Base-by-base conservation (phyloP, 2,888 invertebrate genomes). In the Laspeyria flexula region DNA sequence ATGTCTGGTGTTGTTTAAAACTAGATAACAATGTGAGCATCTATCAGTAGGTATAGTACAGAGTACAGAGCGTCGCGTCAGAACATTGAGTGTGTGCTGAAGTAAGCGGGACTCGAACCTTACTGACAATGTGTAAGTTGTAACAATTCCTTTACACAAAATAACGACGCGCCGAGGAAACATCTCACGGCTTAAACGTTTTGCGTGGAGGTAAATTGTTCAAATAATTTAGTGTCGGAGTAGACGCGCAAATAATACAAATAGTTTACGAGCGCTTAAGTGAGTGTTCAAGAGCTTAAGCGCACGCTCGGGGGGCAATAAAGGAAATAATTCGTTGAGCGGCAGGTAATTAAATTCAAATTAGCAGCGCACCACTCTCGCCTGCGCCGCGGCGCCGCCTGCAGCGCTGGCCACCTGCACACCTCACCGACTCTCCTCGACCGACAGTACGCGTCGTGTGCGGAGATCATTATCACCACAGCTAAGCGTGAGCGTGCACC, bases 331-430 rank as follows among this genome's bases (percentile, higher is more conserved):
- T 63, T 59, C 61, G 61, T 63, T 38, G 37, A 61, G 58, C 43
- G 53, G 49, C 39, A 40, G 50, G 57, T 61, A 61, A 64, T 64
- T 61, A 67, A 69, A 71, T 58, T 57, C 23, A 55, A 63, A 71
- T 67, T 67, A 61, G 43, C 33, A 40, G 49, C 43, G 40, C 44
- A 6, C 34, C 34, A 18, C 11, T 4, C 34, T 10, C 10, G 34
- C 16, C 16, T 1, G n/a, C 10, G 16, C 18, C 5, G 10, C 34
- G n/a, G 7, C n/a, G 10, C n/a, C 18, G 15, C 18, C 18, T n/a
- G n/a, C n/a, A n/a, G n/a, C n/a, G n/a, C n/a, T n/a, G n/a, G n/a
- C 18, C 18, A 18, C 5, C 18, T 18, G 3, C 18, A 18, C 18
- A 18, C 18, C 18, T 2, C 18, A 5, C 5, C 18, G n/a, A n/a